Percentiles rank a stretch among this genome's conserved stretches.
These are phyloP conservation scores for Acanthococcus lagerstroemiae DNA, from an alignment of 2,888 invertebrate species.

Conservation along the genomic window DNA sequence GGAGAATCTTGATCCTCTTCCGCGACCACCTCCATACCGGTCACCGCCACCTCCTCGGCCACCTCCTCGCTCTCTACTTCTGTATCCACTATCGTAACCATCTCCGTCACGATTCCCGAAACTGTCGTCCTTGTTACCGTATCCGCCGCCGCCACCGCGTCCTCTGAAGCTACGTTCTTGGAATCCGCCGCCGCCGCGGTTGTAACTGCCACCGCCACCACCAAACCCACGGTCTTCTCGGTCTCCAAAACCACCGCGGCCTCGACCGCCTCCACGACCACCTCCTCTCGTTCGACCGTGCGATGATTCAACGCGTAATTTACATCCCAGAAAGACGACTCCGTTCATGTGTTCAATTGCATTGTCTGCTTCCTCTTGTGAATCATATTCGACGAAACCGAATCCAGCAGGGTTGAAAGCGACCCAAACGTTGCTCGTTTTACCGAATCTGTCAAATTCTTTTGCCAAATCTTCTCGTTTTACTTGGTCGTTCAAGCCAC, in stretches of 20 bases:
- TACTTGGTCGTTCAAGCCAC: conserved; percentile 76
- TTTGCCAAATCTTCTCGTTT: conserved; percentile 85
- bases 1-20: conserved; percentile 7
- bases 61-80: conserved; percentile 11
- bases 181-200: conserved; percentile 45
- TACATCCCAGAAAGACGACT: conserved; percentile 74
- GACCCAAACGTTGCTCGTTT: conserved; percentile 85
- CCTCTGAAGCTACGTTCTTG: conserved; percentile 45
- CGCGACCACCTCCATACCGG: conserved; percentile 5
- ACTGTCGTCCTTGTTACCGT: conserved; percentile 43
- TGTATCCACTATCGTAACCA: conserved; percentile 41
- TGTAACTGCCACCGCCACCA: conserved; percentile 44
- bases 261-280: conserved; percentile 51
- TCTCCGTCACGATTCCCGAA: conserved; percentile 39
- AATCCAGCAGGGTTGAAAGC: conserved; percentile 90
- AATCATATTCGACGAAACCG: conserved; percentile 86
- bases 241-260: conserved; percentile 50
- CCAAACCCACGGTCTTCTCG: conserved; percentile 46
- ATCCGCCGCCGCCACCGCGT: conserved; percentile 44
- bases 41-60: conserved; percentile 8
- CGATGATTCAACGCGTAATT: conserved; percentile 78
- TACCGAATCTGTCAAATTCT: conserved; percentile 85
- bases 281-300: conserved; percentile 64
- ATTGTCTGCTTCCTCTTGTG: conserved; percentile 76
- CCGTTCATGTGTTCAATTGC: conserved; percentile 83